A percentile compares a stretch with the other conserved stretches of the same genome.
Conservation (phyloP, 2,797 vertebrate species). For the Valencia hispanica region DNA sequence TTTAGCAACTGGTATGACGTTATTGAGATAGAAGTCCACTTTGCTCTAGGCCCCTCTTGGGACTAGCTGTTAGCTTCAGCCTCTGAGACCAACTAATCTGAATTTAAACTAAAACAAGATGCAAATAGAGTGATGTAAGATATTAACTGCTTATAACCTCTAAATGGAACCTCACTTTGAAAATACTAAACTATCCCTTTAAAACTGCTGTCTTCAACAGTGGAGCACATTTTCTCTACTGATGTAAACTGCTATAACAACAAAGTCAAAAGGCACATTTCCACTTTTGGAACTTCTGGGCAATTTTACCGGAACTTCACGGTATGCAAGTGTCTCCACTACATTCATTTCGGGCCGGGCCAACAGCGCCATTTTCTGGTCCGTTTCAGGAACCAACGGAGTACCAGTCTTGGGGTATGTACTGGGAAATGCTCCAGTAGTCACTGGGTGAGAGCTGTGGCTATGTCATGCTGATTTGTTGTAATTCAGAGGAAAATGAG, state of each 20-base stretch:
- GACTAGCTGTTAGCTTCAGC: background rate
- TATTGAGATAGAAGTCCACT: background rate
- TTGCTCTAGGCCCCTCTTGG: background rate
- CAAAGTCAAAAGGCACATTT: too few species aligned
- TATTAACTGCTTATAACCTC: background rate
- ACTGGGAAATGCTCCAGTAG: too few species aligned
- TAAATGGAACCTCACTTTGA: background rate
- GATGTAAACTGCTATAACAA: constrained; percentile 48
- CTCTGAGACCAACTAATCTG: background rate
- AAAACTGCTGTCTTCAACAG: constrained; percentile 10
- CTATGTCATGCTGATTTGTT: too few species aligned
- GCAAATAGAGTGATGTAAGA: background rate
- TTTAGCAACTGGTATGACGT: background rate
- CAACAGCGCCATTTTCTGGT: too few species aligned
- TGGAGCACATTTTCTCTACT: constrained; percentile 43
- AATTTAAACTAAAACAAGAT: constrained; percentile 1
- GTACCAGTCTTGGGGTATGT: too few species aligned
- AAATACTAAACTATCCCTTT: background rate
- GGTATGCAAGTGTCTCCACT: too few species aligned
- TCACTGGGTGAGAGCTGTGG: too few species aligned
- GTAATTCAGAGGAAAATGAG: too few species aligned
- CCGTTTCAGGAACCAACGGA: too few species aligned
- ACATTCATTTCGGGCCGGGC: too few species aligned
- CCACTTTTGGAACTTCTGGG: too few species aligned
- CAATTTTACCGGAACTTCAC: too few species aligned